Evolutionary conservation across 2,888 invertebrate species (phyloP).

Genomic region (Lycaena phlaeas): DNA sequence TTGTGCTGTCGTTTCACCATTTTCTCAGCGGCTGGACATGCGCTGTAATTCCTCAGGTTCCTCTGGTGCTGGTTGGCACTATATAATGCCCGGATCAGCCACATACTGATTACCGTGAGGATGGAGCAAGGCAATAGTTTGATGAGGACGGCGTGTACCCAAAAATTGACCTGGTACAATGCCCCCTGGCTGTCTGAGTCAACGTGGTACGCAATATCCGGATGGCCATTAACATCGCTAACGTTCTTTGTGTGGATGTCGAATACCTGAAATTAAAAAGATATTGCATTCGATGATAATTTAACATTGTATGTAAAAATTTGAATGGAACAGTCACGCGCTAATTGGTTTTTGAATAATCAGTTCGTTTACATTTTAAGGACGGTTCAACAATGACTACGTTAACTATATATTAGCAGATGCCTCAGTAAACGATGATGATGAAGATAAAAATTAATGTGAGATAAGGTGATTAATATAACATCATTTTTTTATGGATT

Average conservation of each 20-base stretch:
- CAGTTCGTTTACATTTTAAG: neutral
- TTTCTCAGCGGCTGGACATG: slow-evolving; percentile 64
- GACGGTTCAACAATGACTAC: too few species aligned
- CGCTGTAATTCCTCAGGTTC: slow-evolving; percentile 76
- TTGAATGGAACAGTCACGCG: neutral
- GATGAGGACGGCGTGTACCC: slow-evolving; percentile 85
- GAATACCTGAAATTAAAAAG: slow-evolving; percentile 46
- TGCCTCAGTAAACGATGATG: too few species aligned
- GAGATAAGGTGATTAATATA: too few species aligned
- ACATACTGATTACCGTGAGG: slow-evolving; percentile 80
- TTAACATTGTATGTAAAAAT: slow-evolving; percentile 23
- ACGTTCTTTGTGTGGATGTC: slow-evolving; percentile 62
- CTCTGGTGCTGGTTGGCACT: slow-evolving; percentile 83
- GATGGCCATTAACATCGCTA: slow-evolving; percentile 50
- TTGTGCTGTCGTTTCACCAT: slow-evolving; percentile 66
- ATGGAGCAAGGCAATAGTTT: slow-evolving; percentile 86
- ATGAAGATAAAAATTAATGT: too few species aligned
- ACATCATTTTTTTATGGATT: too few species aligned
- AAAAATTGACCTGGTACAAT: slow-evolving; percentile 81
- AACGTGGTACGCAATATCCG: slow-evolving; percentile 51
- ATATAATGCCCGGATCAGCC: slow-evolving; percentile 81
- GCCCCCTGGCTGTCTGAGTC: slow-evolving; percentile 73
- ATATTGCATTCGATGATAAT: slow-evolving; percentile 35
- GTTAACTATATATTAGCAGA: too few species aligned
- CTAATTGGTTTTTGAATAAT: too few species aligned